Conservation (phyloP, 2,888 invertebrate genomes). For the Corbicula japonica region DNA sequence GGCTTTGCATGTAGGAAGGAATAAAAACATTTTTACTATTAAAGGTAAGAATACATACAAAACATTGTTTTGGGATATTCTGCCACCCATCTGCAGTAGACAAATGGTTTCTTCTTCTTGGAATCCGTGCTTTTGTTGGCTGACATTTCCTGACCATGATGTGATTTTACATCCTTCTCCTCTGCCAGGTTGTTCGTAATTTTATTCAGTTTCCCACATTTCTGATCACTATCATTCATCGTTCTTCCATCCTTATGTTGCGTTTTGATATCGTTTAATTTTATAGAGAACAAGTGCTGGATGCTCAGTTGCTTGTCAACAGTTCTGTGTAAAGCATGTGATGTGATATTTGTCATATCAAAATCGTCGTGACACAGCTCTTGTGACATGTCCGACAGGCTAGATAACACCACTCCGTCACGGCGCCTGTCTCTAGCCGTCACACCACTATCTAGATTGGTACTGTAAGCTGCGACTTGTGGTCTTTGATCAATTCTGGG, state of each 20-base stretch:
- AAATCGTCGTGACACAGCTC: background rate
- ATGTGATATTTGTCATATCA: too few species aligned
- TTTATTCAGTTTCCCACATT: slow-evolving; percentile 8
- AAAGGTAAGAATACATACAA: slow-evolving; percentile 54
- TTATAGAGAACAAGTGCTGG: slow-evolving; percentile 36
- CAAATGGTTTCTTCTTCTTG: slow-evolving; percentile 36
- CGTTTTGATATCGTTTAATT: slow-evolving; percentile 20
- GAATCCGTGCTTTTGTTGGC: background rate
- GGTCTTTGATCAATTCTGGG: slow-evolving; percentile 18
- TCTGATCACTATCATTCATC: background rate
- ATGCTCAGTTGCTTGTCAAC: slow-evolving; percentile 13
- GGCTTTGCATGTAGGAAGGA: too few species aligned
- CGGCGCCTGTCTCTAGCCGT: slow-evolving; percentile 1
- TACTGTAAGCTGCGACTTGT: too few species aligned
- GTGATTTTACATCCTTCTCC: background rate
- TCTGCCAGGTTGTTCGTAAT: slow-evolving; percentile 16
- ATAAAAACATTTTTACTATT: too few species aligned
- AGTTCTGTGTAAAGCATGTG: too few species aligned
- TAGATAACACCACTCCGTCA: slow-evolving; percentile 13
- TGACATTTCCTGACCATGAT: background rate
- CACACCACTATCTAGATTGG: too few species aligned
- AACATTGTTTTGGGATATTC: slow-evolving; percentile 54
- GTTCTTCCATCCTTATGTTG: background rate
- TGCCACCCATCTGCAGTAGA: slow-evolving; percentile 53
- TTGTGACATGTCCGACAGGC: background rate